Evolutionary conservation across 2,797 vertebrate genomes (phyloP), one percentile per base, ranked within the genome.

Genomic region (Calcarius lapponicus): DNA sequence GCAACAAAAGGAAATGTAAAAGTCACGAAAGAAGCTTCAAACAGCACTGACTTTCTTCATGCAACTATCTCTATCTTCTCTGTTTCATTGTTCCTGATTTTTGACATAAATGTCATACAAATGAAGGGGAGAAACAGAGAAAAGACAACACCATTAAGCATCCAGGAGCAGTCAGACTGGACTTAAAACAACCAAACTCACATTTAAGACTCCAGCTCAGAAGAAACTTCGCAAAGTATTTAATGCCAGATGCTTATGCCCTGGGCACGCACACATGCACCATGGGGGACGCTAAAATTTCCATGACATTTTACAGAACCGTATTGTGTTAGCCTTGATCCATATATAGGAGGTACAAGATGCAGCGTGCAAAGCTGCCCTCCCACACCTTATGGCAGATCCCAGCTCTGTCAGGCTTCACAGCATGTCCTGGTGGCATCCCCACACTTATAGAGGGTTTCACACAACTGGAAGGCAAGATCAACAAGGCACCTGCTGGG

Each of bases 371-470:
- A 84, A 74, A 90, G 53, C 67, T 90, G 57, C 64, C 20, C 67
- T 96, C 53, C 38, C 66, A 73, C 66, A 56, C 22, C 21, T 86
- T 17, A 61, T 13, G 22, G 76, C 45, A 90, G 51, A 80, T 48
- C 53, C 53, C 83, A 50, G 67, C 48, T 80, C 73, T 34, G 4
- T 12, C 22, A 81, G 70, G 32, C 76, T 92, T 42, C 85, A 66
- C 9, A 1, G 22, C 36, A 43, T 0, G 3, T 42, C 64, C 1
- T 4, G 18, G 64, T 38, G 32, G 43, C 58, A 86, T 13, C 3
- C 11, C 25, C 7, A 4, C 42, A 62, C 60, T 50, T 48, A 60
- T 11, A 91, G 45, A 62, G 0, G 2, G 56, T 36, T 92, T 79
- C 80, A 79, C 62, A 48, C 48, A 48, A 72, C 74, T 0, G 7